phyloP scores from a whole-genome alignment of 2,113 vertebrate genomes.

The Alaudala cheleensis region DNA sequence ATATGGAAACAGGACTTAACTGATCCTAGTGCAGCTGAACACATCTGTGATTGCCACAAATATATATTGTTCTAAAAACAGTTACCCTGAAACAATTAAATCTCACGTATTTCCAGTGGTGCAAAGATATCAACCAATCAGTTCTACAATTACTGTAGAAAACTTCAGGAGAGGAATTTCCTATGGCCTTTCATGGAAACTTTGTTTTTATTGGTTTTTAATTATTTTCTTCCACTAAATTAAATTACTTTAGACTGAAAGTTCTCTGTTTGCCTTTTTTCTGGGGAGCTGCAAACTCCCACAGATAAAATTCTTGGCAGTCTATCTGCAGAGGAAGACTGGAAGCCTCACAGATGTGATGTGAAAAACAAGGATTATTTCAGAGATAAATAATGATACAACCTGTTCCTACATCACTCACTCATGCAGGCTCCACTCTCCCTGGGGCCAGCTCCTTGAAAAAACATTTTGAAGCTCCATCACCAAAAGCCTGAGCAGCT shows the following conservation, averaged over 20 bases:
- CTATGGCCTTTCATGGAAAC: background rate
- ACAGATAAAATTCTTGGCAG: conserved; percentile 27
- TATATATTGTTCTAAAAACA: background rate
- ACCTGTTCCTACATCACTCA: background rate
- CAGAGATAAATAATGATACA: background rate
- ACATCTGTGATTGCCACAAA: background rate
- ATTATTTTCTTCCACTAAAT: conserved; percentile 11
- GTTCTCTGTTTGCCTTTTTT: conserved; percentile 25
- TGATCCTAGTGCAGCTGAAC: background rate
- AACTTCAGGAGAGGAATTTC: background rate
- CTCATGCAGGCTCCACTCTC: background rate
- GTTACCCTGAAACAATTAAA: background rate
- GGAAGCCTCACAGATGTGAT: conserved; percentile 33
- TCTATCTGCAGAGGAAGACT: background rate
- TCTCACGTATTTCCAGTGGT: background rate
- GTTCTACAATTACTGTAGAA: background rate
- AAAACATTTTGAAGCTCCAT: background rate
- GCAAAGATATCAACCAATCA: background rate
- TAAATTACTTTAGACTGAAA: background rate
- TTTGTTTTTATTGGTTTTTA: background rate
- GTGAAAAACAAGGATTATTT: conserved; percentile 15
- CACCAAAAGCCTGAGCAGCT: background rate
- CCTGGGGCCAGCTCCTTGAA: background rate
- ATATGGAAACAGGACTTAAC: background rate
- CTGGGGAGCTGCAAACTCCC: conserved; percentile 19